Evolutionary conservation across 2,888 invertebrate genomes (phyloP), one percentile per base, ranked within the genome.

Genomic region (Scrobipalpa costella): DNA sequence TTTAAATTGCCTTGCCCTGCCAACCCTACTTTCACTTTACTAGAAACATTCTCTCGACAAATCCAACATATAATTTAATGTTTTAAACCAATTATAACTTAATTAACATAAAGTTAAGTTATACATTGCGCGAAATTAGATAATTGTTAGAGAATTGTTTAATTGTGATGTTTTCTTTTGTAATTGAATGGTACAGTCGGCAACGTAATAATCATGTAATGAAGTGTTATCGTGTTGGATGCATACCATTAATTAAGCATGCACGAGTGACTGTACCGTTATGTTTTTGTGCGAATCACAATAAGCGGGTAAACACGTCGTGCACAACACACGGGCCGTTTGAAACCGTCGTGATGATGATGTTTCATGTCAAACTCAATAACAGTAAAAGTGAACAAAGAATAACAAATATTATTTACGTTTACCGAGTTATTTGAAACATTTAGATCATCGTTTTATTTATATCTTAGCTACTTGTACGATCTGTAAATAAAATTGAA

Each of bases 51-150:
- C 33, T 38, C 57, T 61, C 52, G 9, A 60, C 36, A 40, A 67
- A n/a, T 9, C 55, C 33, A 55, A 55, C 58, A 63, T 58, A 57
- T 66, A 73, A 73, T 71, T 61, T 72, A 78, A 76, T 75, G 68
- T 70, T 69, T 11, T 66, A 73, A 71, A 72, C 67, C n/a, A 67
- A 71, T 66, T 69, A 68, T 66, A 68, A 68, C 63, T 64, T 68
- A 68, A 65, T 70, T 71, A 68, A 73, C 72, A 50, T 61, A 8
- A 21, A 52, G 13, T 13, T 52, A n/a, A 27, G 50, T 55, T 7
- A 34, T n/a, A 55, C 15, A 33, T 34, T 2, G 55, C 55, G 7
- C 34, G 33, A 27, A 55, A 55, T 55, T 55, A 55, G 15, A 55
- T 55, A 55, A 55, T 55, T 55, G 34, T 15, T 55, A 15, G 27